Evolutionary conservation across 2,113 vertebrate genomes (phyloP), one percentile per base, ranked within the genome.

Genomic region (Romanogobio albipinnatus): DNA sequence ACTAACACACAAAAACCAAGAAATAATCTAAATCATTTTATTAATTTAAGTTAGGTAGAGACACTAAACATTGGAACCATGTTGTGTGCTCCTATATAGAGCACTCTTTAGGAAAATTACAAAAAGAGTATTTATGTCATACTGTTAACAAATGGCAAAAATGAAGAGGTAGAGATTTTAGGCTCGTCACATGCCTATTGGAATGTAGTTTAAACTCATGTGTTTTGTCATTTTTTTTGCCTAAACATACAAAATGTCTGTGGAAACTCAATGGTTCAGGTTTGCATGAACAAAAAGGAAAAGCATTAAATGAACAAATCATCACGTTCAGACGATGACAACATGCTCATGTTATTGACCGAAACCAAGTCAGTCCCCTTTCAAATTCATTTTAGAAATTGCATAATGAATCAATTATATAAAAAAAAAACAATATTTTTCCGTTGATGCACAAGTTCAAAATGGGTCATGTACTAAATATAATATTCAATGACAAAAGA

Each of bases 41-140:
- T 95, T 95, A 94, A 95, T 95, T 95, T 95, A 95, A 95, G 95
- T 95, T 95, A 95, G 93, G 93, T 93, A 94, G 91, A 95, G 91
- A 94, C 94, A 94, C 94, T 95, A 95, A 94, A 95, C 93, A 93
- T 93, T 88, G 90, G 93, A 95, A 93, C 91, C 93, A 95, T 93
- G 93, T 90, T 11, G 58, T n/a, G 90, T 93, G 91, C 92, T 91
- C 90, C 66, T 88, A 88, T 90, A 87, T 88, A 85, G 92, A 94
- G 94, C 93, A 84, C 90, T 93, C 90, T 92, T 80, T 92, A 87
- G 91, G 91, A 91, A 93, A 92, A 92, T 90, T 91, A 91, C 86
- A 92, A 93, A 90, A 88, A 85, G 36, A 92, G 89, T 90, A 90
- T 91, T 90, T 71, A 89, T 91, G 91, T 93, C 89, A 93, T 93